Percentiles rank a stretch among this genome's conserved stretches.
Evolutionary conservation across 2,113 vertebrate genomes (phyloP).

Genomic region (Mustela lutreola): DNA sequence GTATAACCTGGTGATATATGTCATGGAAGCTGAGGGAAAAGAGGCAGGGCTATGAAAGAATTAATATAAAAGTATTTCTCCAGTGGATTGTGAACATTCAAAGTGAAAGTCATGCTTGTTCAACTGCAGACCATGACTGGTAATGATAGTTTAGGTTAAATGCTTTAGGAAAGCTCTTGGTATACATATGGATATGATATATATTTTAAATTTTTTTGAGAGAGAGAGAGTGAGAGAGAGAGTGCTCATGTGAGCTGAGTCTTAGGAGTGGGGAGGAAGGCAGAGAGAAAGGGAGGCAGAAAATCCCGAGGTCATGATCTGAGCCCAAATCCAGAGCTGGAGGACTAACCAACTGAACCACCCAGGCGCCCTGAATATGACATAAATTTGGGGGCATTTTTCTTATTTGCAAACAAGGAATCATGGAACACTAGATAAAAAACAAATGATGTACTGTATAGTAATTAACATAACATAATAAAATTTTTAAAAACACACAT

Average conservation of each 20-base stretch:
- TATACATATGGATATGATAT: neutral
- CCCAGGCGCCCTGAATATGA: neutral
- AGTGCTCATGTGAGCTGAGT: neutral
- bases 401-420: no score
- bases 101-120: neutral
- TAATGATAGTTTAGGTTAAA: neutral
- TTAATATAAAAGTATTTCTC: conserved; percentile 8
- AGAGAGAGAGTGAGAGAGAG: neutral
- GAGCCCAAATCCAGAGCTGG: neutral
- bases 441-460: no score
- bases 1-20: neutral
- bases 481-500: no score
- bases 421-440: no score
- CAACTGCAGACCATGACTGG: neutral
- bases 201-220: neutral
- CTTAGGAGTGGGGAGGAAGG: neutral
- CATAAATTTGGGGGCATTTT: no score
- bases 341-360: neutral
- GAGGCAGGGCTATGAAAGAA: neutral
- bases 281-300: neutral
- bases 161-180: neutral
- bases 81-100: neutral
- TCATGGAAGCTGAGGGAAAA: neutral
- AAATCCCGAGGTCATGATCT: neutral
- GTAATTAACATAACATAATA: no score